A percentile compares a stretch with the other conserved stretches of the same genome.
phyloP scores from a whole-genome alignment of 1,140 invertebrate genomes.

The Drosophila yakuba region DNA sequence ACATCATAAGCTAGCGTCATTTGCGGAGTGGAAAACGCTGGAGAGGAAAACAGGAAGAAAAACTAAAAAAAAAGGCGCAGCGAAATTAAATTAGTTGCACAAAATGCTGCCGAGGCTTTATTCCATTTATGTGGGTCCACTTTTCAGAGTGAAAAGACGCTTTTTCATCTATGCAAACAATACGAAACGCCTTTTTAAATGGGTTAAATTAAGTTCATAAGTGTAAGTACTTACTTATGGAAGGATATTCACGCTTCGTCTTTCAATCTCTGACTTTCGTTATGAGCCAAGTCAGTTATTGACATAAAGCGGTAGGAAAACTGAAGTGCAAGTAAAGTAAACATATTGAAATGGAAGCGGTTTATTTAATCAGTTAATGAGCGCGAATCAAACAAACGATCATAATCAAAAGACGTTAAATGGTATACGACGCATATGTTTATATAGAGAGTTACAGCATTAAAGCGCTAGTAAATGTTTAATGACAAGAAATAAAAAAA shows the following conservation, averaged over 20 bases:
- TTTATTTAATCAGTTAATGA: slow-evolving; percentile 45
- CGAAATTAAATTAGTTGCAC: slow-evolving; percentile 59
- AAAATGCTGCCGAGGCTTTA: slow-evolving; percentile 36
- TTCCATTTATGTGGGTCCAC: slow-evolving; percentile 8
- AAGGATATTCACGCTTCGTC: slow-evolving; percentile 11
- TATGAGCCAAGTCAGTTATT: slow-evolving; percentile 16
- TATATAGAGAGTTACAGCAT: background rate
- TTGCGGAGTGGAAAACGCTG: slow-evolving; percentile 26
- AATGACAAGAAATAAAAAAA: too few relatives aligned
- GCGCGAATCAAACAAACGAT: slow-evolving; percentile 7
- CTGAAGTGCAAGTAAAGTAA: slow-evolving; percentile 26
- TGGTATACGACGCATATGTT: background rate
- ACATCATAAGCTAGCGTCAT: slow-evolving; percentile 58
- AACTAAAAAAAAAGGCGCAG: slow-evolving; percentile 6
- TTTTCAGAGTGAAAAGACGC: slow-evolving; percentile 12
- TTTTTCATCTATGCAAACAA: slow-evolving; percentile 9
- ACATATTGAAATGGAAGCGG: slow-evolving; percentile 43
- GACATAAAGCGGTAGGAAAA: slow-evolving; percentile 2
- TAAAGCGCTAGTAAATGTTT: background rate
- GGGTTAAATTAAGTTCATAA: background rate
- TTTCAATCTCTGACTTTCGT: background rate
- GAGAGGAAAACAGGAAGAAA: background rate
- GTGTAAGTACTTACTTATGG: background rate
- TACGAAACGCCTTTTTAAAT: slow-evolving; percentile 6
- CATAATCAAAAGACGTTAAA: slow-evolving; percentile 2